These are phyloP conservation scores for Pseudorhombus dupliciocellatus DNA, from an alignment of 2,113 vertebrate species.

Conservation along the genomic window DNA sequence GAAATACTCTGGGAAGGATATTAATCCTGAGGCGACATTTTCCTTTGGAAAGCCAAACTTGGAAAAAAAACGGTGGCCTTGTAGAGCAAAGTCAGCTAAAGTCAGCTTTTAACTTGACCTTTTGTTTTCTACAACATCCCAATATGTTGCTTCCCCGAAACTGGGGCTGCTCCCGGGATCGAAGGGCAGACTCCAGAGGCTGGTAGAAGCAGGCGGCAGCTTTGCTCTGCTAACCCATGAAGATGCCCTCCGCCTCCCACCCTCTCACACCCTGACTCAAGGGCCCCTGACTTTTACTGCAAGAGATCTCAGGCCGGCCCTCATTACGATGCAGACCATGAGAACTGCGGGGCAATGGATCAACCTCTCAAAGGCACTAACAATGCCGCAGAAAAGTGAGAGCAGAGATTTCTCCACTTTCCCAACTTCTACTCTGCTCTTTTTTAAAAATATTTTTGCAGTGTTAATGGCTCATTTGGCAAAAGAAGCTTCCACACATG, in stretches of 20 bases:
- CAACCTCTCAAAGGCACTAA: conserved; percentile 45
- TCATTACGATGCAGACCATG: conserved; percentile 55
- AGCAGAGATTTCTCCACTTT: conserved; percentile 11
- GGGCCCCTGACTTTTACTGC: conserved; percentile 1
- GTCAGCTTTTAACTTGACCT: conserved; percentile 41
- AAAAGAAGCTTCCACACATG: not conserved
- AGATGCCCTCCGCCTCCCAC: not conserved
- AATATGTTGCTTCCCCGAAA: conserved; percentile 54
- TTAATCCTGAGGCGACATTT: conserved; percentile 16
- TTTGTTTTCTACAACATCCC: conserved; percentile 10
- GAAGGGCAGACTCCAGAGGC: conserved; percentile 44
- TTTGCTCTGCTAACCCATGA: conserved; percentile 10
- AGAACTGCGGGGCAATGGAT: conserved; percentile 38
- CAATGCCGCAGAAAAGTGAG: conserved; percentile 34
- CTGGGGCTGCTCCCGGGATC: conserved; percentile 39
- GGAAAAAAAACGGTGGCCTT: conserved; percentile 11
- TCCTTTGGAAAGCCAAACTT: not conserved
- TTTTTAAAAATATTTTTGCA: conserved; percentile 6
- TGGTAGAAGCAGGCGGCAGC: conserved; percentile 51
- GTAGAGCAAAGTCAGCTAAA: conserved; percentile 28
- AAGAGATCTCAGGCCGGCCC: conserved; percentile 30
- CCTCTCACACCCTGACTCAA: not conserved
- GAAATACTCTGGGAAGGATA: not conserved
- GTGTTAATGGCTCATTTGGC: conserved; percentile 29
- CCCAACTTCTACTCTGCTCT: not conserved